phyloP scores from a whole-genome alignment of 2,888 invertebrate species.

The Dicyrtomina minuta region DNA sequence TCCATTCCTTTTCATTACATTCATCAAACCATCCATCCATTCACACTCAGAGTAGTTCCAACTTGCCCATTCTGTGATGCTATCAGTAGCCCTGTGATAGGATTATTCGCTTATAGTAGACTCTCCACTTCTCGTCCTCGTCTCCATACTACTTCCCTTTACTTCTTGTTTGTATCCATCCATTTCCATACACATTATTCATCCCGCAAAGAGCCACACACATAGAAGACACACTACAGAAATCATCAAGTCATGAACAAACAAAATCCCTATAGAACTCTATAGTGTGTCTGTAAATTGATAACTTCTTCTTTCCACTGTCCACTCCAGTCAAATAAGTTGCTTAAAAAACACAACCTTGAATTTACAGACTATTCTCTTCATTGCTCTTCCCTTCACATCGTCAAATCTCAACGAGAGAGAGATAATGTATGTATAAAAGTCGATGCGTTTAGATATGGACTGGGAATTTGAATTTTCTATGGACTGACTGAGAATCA shows the following conservation, averaged over 20 bases:
- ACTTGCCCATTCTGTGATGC: no score
- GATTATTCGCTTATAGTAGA: no score
- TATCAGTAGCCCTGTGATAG: no score
- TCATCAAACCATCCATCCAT: not conserved
- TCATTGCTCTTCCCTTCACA: not conserved
- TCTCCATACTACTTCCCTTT: no score
- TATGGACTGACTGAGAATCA: no score
- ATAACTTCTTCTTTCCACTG: constrained; percentile 11
- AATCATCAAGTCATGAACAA: constrained; percentile 7
- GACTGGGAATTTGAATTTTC: no score
- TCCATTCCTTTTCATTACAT: not conserved
- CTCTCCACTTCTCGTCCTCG: no score
- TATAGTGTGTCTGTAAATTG: constrained; percentile 6
- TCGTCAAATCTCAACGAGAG: not conserved
- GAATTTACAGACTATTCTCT: constrained; percentile 10
- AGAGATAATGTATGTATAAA: no score
- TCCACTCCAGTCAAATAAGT: constrained; percentile 12
- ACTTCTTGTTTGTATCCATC: no score
- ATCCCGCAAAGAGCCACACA: not conserved
- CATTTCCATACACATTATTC: no score
- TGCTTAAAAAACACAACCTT: constrained; percentile 18
- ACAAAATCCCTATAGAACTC: constrained; percentile 1
- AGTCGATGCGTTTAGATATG: no score
- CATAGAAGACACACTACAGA: not conserved
- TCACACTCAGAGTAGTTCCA: no score